A percentile compares a stretch with the other conserved stretches of the same genome.
These are phyloP conservation scores for Sciurus niger DNA, from an alignment of 2,113 vertebrate genomes.

Conservation along the genomic window DNA sequence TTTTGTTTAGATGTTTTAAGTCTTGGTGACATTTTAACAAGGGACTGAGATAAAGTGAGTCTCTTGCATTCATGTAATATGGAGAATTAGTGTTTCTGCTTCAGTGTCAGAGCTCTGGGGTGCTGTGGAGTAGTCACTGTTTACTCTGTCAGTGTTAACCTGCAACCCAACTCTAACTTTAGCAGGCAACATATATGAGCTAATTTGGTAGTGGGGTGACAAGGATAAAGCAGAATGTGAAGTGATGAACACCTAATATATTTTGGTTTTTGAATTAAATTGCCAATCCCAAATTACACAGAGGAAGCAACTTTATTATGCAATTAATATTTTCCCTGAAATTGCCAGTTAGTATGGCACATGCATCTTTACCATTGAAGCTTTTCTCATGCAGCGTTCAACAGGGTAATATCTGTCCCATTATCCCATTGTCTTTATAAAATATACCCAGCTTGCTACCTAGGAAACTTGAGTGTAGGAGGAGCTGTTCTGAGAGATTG, in stretches of 20 bases:
- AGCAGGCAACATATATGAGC: not conserved
- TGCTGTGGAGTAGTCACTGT: not conserved
- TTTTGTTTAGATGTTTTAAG: conserved; percentile 25
- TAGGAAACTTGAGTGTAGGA: conserved; percentile 87
- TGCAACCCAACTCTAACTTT: not conserved
- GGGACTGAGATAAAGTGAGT: not conserved
- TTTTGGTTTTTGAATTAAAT: not conserved
- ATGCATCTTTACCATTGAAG: conserved; percentile 36
- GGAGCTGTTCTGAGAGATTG: conserved; percentile 81
- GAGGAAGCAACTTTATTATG: not conserved
- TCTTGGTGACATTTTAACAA: not conserved
- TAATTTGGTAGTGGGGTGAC: not conserved
- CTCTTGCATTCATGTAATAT: not conserved
- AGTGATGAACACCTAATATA: not conserved
- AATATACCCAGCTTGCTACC: conserved; percentile 84
- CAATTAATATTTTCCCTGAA: conserved; percentile 33
- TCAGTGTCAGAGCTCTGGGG: not conserved
- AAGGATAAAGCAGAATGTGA: not conserved
- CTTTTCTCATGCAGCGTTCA: conserved; percentile 27
- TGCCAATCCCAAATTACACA: not conserved
- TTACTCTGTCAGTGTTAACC: not conserved
- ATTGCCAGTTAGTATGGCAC: conserved; percentile 20
- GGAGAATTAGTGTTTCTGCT: not conserved
- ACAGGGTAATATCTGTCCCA: conserved; percentile 40
- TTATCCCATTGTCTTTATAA: conserved; percentile 75